A percentile compares a stretch with the other conserved stretches of the same genome.
These are phyloP conservation scores for Ceratosolen fusciceps DNA, from an alignment of 1,140 invertebrate species.

Conservation along the genomic window DNA sequence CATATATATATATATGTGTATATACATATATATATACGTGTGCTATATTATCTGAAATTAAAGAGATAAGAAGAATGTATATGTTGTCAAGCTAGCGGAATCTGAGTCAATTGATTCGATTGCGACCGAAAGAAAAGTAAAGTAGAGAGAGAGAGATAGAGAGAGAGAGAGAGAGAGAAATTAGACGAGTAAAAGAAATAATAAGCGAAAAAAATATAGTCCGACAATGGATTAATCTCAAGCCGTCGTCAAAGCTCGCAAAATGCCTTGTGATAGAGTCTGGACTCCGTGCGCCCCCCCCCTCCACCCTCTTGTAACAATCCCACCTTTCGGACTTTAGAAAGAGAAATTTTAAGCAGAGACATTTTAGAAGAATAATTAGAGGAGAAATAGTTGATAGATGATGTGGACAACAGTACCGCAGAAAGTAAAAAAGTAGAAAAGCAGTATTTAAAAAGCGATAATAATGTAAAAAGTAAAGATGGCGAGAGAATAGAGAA, in stretches of 20 bases:
- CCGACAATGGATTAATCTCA: conserved; percentile 43
- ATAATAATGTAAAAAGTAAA: conserved; percentile 24
- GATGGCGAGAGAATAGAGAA: conserved; percentile 25
- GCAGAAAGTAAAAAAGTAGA: conserved; percentile 9
- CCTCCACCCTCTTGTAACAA: conserved; percentile 15
- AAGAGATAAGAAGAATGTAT: conserved; percentile 25
- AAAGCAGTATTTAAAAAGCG: conserved; percentile 5
- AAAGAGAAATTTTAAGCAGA: conserved; percentile 13
- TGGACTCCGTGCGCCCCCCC: conserved; percentile 58
- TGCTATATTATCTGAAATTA: conserved; percentile 21
- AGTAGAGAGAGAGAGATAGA: conserved; percentile 47
- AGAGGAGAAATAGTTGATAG: conserved; percentile 11
- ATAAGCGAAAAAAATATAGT: conserved; percentile 37
- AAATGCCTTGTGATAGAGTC: conserved; percentile 71
- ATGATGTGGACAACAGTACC: not conserved
- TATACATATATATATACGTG: not conserved
- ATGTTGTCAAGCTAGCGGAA: conserved; percentile 30
- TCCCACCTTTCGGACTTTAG: conserved; percentile 30
- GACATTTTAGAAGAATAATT: conserved; percentile 22
- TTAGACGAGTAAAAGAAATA: conserved; percentile 40
- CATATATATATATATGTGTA: too few species aligned
- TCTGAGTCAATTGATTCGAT: conserved; percentile 44
- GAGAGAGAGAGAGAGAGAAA: conserved; percentile 42
- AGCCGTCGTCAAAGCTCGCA: conserved; percentile 64
- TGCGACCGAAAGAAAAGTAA: conserved; percentile 49